A percentile compares a stretch with the other conserved stretches of the same genome.
Evolutionary conservation across 2,113 vertebrate genomes (phyloP).

Genomic region (Cottus gobio): DNA sequence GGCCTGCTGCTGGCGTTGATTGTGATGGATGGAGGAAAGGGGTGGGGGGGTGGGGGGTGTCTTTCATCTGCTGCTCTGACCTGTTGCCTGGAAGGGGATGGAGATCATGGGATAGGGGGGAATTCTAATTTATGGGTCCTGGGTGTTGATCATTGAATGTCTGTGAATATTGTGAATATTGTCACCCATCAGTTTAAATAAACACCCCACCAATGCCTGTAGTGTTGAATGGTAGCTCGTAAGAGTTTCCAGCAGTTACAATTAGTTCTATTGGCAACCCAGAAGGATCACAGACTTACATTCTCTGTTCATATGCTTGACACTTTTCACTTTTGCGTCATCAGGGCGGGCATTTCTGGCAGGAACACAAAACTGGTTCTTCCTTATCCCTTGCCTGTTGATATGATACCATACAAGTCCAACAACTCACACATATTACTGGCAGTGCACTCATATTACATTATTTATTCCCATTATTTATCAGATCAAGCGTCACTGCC

Average conservation of each 20-base stretch:
- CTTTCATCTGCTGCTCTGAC: conserved; percentile 63
- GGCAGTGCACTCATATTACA: conserved; percentile 1
- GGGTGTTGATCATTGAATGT: not conserved
- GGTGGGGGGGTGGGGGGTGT: conserved; percentile 30
- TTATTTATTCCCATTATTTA: conserved; percentile 34
- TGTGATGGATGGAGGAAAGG: conserved; percentile 80
- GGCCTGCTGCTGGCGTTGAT: conserved; percentile 78
- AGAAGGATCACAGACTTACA: not conserved
- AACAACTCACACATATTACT: conserved; percentile 7
- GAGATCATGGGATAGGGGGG: conserved; percentile 12
- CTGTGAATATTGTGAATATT: not conserved
- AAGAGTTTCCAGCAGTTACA: not conserved
- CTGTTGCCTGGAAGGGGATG: conserved; percentile 41
- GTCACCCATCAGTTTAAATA: not conserved
- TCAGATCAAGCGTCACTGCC: not conserved
- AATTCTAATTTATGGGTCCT: not conserved
- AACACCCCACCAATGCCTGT: not conserved
- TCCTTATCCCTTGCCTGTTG: not conserved
- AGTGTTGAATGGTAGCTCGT: not conserved
- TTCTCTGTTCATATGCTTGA: not conserved
- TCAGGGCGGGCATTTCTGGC: not conserved
- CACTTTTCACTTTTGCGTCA: conserved; percentile 2
- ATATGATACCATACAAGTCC: not conserved
- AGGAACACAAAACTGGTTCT: conserved; percentile 14
- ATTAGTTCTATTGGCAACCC: not conserved